Evolutionary conservation across 2,888 invertebrate species (phyloP).

Genomic region (Tipula helvola): DNA sequence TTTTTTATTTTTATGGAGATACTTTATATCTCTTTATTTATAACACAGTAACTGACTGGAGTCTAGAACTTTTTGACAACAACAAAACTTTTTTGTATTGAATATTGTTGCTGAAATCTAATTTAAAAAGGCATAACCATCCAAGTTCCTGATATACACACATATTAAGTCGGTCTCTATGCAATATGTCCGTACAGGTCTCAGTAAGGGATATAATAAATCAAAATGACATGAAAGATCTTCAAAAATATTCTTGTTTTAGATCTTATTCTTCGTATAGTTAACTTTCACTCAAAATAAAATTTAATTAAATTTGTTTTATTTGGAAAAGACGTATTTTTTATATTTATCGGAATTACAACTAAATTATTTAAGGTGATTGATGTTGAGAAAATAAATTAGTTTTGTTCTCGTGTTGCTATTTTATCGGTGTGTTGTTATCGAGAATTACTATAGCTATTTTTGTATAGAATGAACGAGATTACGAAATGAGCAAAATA

Average conservation of each 20-base stretch:
- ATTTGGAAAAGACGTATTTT: neutral
- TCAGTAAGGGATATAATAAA: neutral
- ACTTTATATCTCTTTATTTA: neutral
- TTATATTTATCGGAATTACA: neutral
- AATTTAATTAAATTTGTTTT: neutral
- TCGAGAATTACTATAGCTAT: neutral
- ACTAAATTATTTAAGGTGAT: constrained; percentile 4
- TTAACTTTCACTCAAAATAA: neutral
- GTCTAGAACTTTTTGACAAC: neutral
- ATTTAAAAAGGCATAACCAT: neutral
- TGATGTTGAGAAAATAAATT: neutral
- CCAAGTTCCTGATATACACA: neutral
- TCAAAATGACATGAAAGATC: neutral
- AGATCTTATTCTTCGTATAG: neutral
- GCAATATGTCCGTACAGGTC: neutral
- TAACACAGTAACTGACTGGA: neutral
- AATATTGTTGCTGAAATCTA: neutral
- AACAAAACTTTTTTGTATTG: neutral
- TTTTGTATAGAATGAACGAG: neutral
- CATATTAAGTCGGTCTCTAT: neutral
- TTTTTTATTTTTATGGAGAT: neutral
- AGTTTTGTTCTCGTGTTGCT: neutral
- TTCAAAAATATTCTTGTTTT: neutral
- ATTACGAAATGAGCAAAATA: neutral
- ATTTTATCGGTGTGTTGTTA: neutral